Conservation (phyloP, 2,113 vertebrate species). For the Gnathonemus longibarbis region DNA sequence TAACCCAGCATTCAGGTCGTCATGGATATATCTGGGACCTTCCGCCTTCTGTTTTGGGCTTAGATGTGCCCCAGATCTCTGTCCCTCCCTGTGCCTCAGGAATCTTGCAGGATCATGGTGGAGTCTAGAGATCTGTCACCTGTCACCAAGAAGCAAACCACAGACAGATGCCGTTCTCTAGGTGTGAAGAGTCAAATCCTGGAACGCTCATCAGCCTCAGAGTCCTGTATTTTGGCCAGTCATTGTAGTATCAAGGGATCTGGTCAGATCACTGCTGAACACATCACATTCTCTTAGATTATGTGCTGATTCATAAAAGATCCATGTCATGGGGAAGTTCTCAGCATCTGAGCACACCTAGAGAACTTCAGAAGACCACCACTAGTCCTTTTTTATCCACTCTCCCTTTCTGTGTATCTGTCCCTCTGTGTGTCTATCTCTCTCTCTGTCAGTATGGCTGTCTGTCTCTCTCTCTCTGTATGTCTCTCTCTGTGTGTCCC, state of each 20-base stretch:
- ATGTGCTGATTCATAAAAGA: background rate
- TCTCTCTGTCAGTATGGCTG: background rate
- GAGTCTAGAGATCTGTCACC: conserved; percentile 24
- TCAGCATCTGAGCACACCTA: background rate
- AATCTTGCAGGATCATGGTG: conserved; percentile 19
- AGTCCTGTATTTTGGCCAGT: conserved; percentile 17
- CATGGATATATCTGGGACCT: no score
- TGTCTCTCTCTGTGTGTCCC: background rate
- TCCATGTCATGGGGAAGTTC: background rate
- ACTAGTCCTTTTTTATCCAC: background rate
- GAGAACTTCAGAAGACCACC: background rate
- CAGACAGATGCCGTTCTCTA: background rate
- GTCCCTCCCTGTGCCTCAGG: background rate
- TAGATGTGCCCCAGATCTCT: background rate
- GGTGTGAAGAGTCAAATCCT: conserved; percentile 28
- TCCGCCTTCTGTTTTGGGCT: background rate
- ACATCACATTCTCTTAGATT: background rate
- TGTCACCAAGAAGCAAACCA: conserved; percentile 19
- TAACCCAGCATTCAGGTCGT: background rate
- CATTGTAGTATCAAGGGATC: background rate
- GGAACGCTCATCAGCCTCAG: conserved; percentile 43
- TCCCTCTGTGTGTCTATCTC: background rate
- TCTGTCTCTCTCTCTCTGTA: background rate
- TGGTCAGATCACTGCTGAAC: background rate
- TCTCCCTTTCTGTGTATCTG: background rate